Conservation (phyloP, 2,113 vertebrate species). For the Promerops cafer region DNA sequence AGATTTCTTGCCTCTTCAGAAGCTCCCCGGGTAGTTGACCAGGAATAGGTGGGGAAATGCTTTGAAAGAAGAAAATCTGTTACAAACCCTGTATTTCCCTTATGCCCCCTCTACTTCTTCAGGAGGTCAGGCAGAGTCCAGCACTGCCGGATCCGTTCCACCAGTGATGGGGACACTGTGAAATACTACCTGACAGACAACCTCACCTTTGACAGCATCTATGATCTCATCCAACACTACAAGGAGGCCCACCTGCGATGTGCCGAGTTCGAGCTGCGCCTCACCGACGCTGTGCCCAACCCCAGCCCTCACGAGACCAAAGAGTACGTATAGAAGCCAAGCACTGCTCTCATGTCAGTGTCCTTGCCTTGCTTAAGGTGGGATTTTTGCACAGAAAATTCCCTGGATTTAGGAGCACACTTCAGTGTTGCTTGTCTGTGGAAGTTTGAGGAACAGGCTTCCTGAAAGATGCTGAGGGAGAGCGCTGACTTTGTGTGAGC, state of each 20-base stretch:
- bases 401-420: not conserved
- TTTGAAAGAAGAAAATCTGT: not conserved
- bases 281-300: slow-evolving; percentile 86
- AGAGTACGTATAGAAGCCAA: slow-evolving; percentile 72
- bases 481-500: not conserved
- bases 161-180: slow-evolving; percentile 66
- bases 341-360: not conserved
- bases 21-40: not conserved
- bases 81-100: not conserved
- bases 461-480: not conserved
- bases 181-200: slow-evolving; percentile 89
- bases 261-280: slow-evolving; percentile 89
- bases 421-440: accelerated
- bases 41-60: not conserved
- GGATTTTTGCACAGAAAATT: not conserved
- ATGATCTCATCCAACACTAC: slow-evolving; percentile 89
- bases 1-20: not conserved
- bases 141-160: slow-evolving; percentile 90
- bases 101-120: not conserved
- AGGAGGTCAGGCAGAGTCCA: slow-evolving; percentile 91
- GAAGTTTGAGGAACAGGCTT: not conserved
- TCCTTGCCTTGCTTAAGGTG: not conserved
- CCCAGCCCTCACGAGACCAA: slow-evolving; percentile 83
- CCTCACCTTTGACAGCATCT: slow-evolving; percentile 86
- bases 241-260: slow-evolving; percentile 85